A percentile compares a stretch with the other conserved stretches of the same genome.
These are phyloP conservation scores for Candoia aspera DNA, from an alignment of 2,113 vertebrate genomes.

Conservation along the genomic window DNA sequence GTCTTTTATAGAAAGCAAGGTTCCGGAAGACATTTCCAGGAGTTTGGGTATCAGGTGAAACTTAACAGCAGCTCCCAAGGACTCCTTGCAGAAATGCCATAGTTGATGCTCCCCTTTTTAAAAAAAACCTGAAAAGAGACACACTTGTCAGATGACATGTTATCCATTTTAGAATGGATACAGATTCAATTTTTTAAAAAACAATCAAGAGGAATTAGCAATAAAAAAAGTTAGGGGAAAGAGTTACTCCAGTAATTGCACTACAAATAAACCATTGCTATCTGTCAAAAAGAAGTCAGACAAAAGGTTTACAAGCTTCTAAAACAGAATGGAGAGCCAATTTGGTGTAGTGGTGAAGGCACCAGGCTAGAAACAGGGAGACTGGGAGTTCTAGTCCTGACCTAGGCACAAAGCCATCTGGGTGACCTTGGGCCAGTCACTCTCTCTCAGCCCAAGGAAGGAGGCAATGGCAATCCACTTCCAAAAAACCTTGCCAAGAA, in stretches of 20 bases:
- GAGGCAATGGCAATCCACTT: not conserved
- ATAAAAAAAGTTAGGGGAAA: not conserved
- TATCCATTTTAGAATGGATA: not conserved
- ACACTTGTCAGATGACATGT: not conserved
- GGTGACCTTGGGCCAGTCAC: fast-evolving
- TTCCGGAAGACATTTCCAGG: not conserved
- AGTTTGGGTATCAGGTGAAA: not conserved
- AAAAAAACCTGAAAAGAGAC: not conserved
- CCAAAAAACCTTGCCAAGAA: not conserved
- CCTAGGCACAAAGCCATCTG: not conserved
- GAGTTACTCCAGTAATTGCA: not conserved
- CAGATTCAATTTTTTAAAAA: not conserved
- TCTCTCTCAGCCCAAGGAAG: not conserved
- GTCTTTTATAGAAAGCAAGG: not conserved
- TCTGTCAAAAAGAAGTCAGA: not conserved
- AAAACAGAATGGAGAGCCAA: not conserved
- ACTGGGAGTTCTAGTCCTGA: not conserved
- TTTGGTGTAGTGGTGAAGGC: not conserved
- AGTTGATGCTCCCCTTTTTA: not conserved
- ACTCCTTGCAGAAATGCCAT: not conserved
- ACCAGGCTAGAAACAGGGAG: not conserved
- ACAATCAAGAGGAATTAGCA: not conserved
- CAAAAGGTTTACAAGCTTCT: not conserved
- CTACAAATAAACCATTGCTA: not conserved
- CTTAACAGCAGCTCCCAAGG: not conserved